Percentiles rank a stretch among this genome's conserved stretches.
phyloP scores from a whole-genome alignment of 2,113 vertebrate species.

The Callopanchax toddi region DNA sequence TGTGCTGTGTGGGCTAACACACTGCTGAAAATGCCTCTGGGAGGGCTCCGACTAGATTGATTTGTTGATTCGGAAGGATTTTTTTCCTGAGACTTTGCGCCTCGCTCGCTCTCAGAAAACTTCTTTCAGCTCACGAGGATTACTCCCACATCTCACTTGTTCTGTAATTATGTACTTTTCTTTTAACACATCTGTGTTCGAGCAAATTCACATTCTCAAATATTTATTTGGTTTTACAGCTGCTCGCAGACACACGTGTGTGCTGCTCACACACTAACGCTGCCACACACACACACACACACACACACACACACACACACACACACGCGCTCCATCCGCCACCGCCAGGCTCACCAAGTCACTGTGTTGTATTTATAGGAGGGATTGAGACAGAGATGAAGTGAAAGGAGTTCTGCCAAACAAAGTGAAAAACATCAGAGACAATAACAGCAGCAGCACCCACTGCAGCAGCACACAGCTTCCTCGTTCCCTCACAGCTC shows the following conservation, averaged over 20 bases:
- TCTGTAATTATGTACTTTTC: slow-evolving; percentile 71
- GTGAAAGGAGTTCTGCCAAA: slow-evolving; percentile 67
- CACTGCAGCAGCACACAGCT: slow-evolving; percentile 54
- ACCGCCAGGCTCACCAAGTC: slow-evolving; percentile 59
- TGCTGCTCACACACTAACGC: slow-evolving; percentile 9
- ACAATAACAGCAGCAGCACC: slow-evolving; percentile 61
- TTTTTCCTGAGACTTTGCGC: slow-evolving; percentile 51
- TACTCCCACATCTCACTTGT: slow-evolving; percentile 59
- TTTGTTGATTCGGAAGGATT: slow-evolving; percentile 43
- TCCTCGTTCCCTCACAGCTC: slow-evolving; percentile 46
- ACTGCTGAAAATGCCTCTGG: slow-evolving; percentile 6
- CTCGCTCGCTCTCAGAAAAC: slow-evolving; percentile 63
- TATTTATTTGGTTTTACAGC: slow-evolving; percentile 51
- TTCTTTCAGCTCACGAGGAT: slow-evolving; percentile 65
- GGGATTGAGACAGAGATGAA: slow-evolving; percentile 40
- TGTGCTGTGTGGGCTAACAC: slow-evolving; percentile 31
- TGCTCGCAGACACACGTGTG: slow-evolving; percentile 31
- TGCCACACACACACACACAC: slow-evolving; percentile 11
- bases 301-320: slow-evolving; percentile 19
- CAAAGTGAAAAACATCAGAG: slow-evolving; percentile 74
- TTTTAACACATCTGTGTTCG: slow-evolving; percentile 59
- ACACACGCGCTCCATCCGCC: slow-evolving; percentile 21
- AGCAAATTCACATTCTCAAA: slow-evolving; percentile 26
- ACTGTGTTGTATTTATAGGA: slow-evolving; percentile 59
- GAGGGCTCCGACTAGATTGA: slow-evolving; percentile 6